phyloP scores from a whole-genome alignment of 2,797 vertebrate species.

The Linurgus olivaceus region DNA sequence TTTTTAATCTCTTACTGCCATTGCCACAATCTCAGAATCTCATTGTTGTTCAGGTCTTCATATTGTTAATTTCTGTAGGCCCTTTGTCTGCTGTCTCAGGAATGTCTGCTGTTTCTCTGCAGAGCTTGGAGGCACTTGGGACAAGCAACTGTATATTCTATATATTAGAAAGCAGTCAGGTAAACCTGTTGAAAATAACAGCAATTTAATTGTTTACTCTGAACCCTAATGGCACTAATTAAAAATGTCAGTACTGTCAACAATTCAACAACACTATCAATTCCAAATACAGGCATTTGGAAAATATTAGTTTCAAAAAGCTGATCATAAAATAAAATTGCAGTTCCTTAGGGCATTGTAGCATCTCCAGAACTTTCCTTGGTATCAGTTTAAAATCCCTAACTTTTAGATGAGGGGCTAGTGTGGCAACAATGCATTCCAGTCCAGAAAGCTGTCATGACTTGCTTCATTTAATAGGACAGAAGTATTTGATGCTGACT shows the following conservation, averaged over 20 bases:
- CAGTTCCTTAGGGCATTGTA: background rate
- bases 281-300: background rate
- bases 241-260: background rate
- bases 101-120: background rate
- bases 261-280: background rate
- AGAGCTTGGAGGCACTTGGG: background rate
- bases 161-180: background rate
- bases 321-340: background rate
- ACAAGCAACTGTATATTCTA: background rate
- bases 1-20: background rate
- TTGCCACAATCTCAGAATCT: background rate
- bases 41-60: background rate
- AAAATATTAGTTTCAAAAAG: background rate
- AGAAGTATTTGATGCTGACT: background rate
- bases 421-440: background rate
- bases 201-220: background rate
- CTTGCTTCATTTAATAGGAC: background rate
- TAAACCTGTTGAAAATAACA: background rate
- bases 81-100: background rate
- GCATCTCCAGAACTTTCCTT: background rate
- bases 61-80: background rate
- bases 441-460: background rate
- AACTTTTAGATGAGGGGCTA: background rate
- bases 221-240: background rate
- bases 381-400: background rate